A percentile compares a stretch with the other conserved stretches of the same genome.
Conservation (phyloP, 2,888 invertebrate species). For the Thecocarcelia acutangulata region DNA sequence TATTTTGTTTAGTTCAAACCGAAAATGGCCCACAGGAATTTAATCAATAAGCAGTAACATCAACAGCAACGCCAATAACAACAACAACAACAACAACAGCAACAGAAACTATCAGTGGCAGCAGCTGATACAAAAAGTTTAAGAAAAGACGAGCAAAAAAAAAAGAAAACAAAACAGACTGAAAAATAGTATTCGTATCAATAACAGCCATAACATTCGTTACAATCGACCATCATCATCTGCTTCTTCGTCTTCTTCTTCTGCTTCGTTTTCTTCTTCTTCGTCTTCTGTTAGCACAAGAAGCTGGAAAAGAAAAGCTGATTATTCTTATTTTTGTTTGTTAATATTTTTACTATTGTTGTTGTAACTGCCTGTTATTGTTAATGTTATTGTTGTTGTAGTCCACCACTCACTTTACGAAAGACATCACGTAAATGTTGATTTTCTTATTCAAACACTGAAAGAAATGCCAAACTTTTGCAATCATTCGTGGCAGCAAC, state of each 20-base stretch:
- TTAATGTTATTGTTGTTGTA: constrained; percentile 33
- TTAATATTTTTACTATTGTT: constrained; percentile 12
- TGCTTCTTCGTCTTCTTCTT: too few relatives aligned
- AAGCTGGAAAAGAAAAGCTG: constrained; percentile 52
- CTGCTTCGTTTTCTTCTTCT: background rate
- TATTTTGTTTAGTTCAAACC: constrained; percentile 61
- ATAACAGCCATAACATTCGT: constrained; percentile 60
- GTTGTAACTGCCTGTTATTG: constrained; percentile 28
- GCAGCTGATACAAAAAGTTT: constrained; percentile 50
- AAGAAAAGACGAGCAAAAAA: background rate
- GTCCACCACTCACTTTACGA: constrained; percentile 64
- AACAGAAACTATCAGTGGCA: constrained; percentile 48
- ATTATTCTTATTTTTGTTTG: constrained; percentile 52
- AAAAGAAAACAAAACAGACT: background rate
- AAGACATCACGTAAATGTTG: constrained; percentile 61
- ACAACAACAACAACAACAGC: constrained; percentile 22
- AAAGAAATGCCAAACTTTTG: background rate
- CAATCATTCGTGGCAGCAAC: too few relatives aligned
- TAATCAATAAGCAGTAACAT: constrained; percentile 78
- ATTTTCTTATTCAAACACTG: constrained; percentile 33
- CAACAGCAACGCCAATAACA: constrained; percentile 49
- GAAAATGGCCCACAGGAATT: constrained; percentile 76
- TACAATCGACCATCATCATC: constrained; percentile 66
- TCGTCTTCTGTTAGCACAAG: constrained; percentile 18
- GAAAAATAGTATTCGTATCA: constrained; percentile 50